These are phyloP conservation scores for Eutolmus rufibarbis DNA, from an alignment of 2,888 invertebrate genomes.

Conservation along the genomic window DNA sequence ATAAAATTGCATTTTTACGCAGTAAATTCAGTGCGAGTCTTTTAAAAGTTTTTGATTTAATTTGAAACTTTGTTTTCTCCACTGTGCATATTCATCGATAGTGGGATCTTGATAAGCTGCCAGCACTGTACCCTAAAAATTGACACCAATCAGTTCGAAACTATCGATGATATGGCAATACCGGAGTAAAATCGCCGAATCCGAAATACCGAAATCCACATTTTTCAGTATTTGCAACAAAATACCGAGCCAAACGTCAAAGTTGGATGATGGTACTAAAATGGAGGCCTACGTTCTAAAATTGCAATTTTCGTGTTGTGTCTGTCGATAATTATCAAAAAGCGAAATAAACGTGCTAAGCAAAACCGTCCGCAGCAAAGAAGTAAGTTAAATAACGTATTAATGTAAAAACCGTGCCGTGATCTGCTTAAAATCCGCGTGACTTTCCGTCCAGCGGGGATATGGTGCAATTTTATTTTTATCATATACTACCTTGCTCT, in stretches of 20 bases:
- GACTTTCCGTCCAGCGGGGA: not conserved
- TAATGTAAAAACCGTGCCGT: not conserved
- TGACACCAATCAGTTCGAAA: not conserved
- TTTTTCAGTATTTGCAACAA: not conserved
- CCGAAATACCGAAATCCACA: not conserved
- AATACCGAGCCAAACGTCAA: constrained; percentile 41
- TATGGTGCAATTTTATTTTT: not conserved
- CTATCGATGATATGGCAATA: not conserved
- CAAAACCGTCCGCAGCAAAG: constrained; percentile 1
- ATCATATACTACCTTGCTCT: not conserved
- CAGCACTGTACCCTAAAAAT: not conserved
- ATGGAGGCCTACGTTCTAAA: constrained; percentile 48
- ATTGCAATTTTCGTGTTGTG: constrained; percentile 46
- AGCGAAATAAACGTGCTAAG: not conserved
- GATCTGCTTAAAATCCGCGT: not conserved
- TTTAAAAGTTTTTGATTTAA: not conserved
- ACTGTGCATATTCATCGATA: not conserved
- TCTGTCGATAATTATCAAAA: constrained; percentile 13
- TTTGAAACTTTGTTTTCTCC: not conserved
- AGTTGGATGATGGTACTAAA: constrained; percentile 46
- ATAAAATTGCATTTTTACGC: not conserved
- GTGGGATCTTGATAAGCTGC: not conserved
- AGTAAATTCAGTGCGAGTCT: not conserved
- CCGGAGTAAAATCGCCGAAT: not conserved
- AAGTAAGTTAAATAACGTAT: not conserved